Base-by-base conservation (phyloP, 2,888 invertebrate species). In the Alentia gelatinosa region DNA sequence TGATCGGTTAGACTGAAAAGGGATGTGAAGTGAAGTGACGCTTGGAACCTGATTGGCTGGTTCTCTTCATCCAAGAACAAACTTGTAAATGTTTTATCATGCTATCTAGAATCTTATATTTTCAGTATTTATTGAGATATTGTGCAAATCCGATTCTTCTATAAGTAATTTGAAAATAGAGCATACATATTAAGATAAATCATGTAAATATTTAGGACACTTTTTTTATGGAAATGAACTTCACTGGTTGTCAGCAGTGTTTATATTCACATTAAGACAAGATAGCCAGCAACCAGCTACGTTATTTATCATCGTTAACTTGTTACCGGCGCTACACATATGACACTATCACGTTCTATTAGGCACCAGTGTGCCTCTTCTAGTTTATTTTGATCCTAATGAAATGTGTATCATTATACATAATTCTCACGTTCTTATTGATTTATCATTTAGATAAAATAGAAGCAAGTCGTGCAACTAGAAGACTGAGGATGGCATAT, bases 401-500 rank as follows among this genome's bases (percentile, higher is more conserved):
- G 30, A 68, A 68, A 68, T 68, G 68, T 68, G 68, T 79, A 15
- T 79, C 63, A 15, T 79, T 79, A 30, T 68, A 1, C 33, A 26
- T 12, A 68, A 30, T 68, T 68, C 33, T 26, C 26, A 1, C 15
- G 35, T 35, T 79, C 12, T 39, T 79, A 4, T 35, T 79, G 23
- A 9, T 79, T 79, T 39, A 5, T 79, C 39, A 0, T 19, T 5
- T 79, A 79, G 79, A 30, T 68, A 4, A 30, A 30, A 33, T 26
- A 3, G 0, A 26, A 26, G 74, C 74, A 74, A 56, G 26, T 68
- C 26, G 33, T 68, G n/a, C 63, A 63, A 63, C 9, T 9, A n/a
- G 83, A 12, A 84, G 39, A 1, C 56, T 47, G 4, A 63, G 15
- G 12, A 68, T 86, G 86, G 23, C 90, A 19, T 88, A 91, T 74